Base-by-base conservation (phyloP, 2,797 vertebrate species). In the Danio aesculapii region DNA sequence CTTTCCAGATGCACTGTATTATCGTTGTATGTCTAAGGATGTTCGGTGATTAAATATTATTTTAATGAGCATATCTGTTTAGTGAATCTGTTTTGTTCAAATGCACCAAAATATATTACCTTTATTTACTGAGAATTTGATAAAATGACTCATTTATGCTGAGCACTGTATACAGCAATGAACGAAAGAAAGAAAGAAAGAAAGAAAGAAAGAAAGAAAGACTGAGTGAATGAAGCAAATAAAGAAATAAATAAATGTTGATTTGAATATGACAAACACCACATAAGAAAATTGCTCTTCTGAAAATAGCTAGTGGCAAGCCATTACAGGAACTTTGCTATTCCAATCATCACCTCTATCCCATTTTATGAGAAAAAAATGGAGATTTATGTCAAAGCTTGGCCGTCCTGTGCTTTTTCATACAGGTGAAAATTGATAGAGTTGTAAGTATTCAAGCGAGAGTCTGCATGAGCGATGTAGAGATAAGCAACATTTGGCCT, bases 401-500 rank as follows among this genome's bases (percentile, higher is more conserved):
- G 9, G 19, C 43, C 39, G 4, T 69, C 50, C 4, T 12, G n/a
- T 17, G 46, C 21, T 62, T 79, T 79, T 39, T 83, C n/a, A 46
- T 14, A 50, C 39, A 79, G 53, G 41, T 6, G 3, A 14, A 63
- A 55, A 77, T 64, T 7, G 39, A 79, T 44, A 49, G 21, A 82
- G 44, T 74, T 69, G 12, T 68, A 39, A 55, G 44, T 39, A 75
- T 59, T 62, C 61, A 58, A 55, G 47, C 10, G 3, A 50, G 67
- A 14, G 50, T 75, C 58, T 67, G 70, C n/a, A 74, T 74, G 41
- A 53, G 11, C 6, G 17, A 58, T 67, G 52, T 14, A 49, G 55
- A 74, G 55, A 63, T 68, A 12, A 61, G 58, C 64, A 61, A 70
- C 63, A 75, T 63, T 75, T 61, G 9, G 70, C 57, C 55, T 83